Percentiles rank a stretch among this genome's conserved stretches.
Evolutionary conservation across 92 coral and sea anemone genomes (phyloP).

Genomic region (Muricea muricata): DNA sequence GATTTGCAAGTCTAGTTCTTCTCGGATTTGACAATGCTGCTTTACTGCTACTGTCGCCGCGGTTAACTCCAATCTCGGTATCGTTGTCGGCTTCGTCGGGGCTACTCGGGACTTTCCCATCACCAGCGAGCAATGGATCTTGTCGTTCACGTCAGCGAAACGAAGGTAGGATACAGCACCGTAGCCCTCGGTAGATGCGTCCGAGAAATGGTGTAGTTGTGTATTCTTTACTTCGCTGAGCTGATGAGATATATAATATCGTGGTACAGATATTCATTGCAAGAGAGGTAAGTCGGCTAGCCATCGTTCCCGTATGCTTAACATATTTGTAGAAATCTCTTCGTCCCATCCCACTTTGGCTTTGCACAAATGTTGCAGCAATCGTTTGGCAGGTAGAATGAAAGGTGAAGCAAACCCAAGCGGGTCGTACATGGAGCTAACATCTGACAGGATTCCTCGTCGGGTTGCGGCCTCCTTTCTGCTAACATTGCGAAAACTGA

Average conservation of each 20-base stretch:
- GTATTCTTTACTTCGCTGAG: too few species aligned
- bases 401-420: slow-evolving; percentile 50
- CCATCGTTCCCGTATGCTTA: background rate
- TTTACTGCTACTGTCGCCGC: background rate
- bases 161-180: background rate
- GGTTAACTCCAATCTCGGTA: background rate
- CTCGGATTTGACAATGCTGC: background rate
- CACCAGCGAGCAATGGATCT: background rate
- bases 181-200: background rate
- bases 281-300: slow-evolving; percentile 5
- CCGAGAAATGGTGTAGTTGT: too few species aligned
- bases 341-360: slow-evolving; percentile 19
- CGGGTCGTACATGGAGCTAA: slow-evolving; percentile 59
- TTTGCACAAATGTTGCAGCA: too few species aligned
- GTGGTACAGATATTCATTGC: too few species aligned
- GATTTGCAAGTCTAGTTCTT: background rate
- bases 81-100: background rate
- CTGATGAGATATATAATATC: too few species aligned
- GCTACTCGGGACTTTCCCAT: background rate
- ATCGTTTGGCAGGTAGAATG: background rate
- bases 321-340: background rate
- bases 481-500: slow-evolving; percentile 42
- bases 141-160: background rate
- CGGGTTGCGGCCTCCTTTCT: slow-evolving; percentile 26
- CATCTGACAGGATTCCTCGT: slow-evolving; percentile 50